Conservation (phyloP, 2,888 invertebrate species). For the Diaphora mendica region DNA sequence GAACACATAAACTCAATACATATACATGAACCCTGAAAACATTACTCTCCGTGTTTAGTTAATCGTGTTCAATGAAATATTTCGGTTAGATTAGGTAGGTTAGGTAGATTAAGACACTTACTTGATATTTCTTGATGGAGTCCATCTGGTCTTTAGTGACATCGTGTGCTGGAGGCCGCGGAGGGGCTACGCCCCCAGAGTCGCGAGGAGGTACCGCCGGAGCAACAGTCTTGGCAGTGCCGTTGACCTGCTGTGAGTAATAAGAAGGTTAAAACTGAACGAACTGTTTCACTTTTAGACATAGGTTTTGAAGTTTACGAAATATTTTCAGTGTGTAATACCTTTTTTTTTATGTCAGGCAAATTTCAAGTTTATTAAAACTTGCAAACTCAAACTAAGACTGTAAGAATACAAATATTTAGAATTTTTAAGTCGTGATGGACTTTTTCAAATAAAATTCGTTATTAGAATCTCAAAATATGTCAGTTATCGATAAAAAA, state of each 20-base stretch:
- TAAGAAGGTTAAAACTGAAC: conserved; percentile 14
- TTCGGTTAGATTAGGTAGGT: background rate
- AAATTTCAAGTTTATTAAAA: background rate
- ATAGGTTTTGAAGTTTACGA: too few species aligned
- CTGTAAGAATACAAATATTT: background rate
- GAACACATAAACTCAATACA: too few species aligned
- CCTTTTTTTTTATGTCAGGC: too few species aligned
- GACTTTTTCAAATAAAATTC: background rate
- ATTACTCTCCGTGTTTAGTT: background rate
- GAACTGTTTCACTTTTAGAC: background rate
- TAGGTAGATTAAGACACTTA: conserved; percentile 71
- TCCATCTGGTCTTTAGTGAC: conserved; percentile 96
- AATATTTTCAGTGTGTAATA: background rate
- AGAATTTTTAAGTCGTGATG: background rate
- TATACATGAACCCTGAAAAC: background rate
- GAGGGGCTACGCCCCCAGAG: conserved; percentile 80
- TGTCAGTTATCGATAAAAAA: too few species aligned
- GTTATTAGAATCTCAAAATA: background rate
- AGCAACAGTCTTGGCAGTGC: conserved; percentile 88
- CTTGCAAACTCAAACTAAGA: background rate
- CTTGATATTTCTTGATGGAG: conserved; percentile 97
- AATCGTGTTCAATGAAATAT: background rate
- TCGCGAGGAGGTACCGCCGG: conserved; percentile 87
- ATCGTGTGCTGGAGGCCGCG: conserved; percentile 81
- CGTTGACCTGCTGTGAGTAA: conserved; percentile 75